Percentiles rank a stretch among this genome's conserved stretches.
These are phyloP conservation scores for Loxodonta africana DNA, from an alignment of 2,113 vertebrate species.

Conservation along the genomic window DNA sequence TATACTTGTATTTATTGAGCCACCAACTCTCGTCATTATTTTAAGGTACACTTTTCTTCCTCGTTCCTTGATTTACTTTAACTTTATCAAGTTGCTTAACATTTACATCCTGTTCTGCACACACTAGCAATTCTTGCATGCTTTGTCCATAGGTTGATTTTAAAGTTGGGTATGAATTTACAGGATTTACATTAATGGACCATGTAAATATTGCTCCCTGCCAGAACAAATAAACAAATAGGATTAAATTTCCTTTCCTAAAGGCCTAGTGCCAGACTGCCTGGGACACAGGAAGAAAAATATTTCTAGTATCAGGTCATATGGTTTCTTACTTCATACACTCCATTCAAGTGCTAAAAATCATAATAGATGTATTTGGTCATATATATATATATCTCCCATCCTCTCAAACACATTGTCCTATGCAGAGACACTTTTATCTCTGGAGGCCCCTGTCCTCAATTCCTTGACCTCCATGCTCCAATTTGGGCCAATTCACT, in stretches of 20 bases:
- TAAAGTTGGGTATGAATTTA: neutral
- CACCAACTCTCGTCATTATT: neutral
- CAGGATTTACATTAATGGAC: neutral
- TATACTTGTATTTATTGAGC: neutral
- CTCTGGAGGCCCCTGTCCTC: neutral
- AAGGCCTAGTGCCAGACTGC: neutral
- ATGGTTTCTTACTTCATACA: neutral
- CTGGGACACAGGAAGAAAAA: neutral
- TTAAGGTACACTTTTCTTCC: neutral
- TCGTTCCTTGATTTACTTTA: neutral
- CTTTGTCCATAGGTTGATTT: neutral
- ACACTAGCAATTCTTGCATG: neutral
- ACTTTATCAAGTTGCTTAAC: neutral
- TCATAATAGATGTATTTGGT: neutral
- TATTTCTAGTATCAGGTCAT: neutral
- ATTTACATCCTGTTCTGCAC: neutral
- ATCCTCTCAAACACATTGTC: neutral
- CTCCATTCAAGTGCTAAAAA: neutral
- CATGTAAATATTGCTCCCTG: neutral
- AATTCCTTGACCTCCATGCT: neutral
- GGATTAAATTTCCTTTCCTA: neutral
- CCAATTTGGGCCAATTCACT: neutral
- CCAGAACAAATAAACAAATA: neutral
- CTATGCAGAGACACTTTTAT: neutral
- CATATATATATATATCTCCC: neutral